These are phyloP conservation scores for Scophthalmus maximus DNA, from an alignment of 2,113 vertebrate genomes.

Conservation along the genomic window DNA sequence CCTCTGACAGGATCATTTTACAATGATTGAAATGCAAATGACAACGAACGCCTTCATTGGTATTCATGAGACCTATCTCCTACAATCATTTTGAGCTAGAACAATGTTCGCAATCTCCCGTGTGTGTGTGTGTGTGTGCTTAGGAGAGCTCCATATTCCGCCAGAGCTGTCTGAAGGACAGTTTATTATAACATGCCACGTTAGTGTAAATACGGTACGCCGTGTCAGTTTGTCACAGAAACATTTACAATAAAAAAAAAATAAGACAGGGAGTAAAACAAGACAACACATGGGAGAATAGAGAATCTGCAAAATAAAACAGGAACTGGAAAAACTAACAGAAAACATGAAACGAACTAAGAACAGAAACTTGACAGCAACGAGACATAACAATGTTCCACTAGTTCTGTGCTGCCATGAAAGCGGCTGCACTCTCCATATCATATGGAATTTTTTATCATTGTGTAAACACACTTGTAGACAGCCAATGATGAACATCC, in stretches of 20 bases:
- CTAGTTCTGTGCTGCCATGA: not conserved
- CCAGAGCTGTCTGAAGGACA: constrained; percentile 19
- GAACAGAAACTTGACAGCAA: no score
- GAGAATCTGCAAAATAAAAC: no score
- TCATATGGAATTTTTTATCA: not conserved
- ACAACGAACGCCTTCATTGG: constrained; percentile 58
- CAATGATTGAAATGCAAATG: constrained; percentile 77
- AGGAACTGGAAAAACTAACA: no score
- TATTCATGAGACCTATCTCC: constrained; percentile 66
- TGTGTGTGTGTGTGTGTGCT: not conserved
- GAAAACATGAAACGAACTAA: no score
- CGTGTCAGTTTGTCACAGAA: constrained; percentile 6
- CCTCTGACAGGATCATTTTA: constrained; percentile 55
- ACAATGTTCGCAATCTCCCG: constrained; percentile 49
- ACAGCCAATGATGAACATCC: constrained; percentile 14
- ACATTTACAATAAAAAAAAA: constrained; percentile 43
- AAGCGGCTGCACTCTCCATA: not conserved
- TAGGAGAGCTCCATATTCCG: constrained; percentile 38
- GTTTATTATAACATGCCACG: constrained; percentile 35
- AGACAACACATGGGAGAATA: no score
- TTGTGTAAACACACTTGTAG: not conserved
- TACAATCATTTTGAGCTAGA: constrained; percentile 64
- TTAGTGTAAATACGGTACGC: constrained; percentile 28
- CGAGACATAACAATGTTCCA: no score
- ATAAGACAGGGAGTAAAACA: no score